A percentile compares a stretch with the other conserved stretches of the same genome.
Conservation (phyloP, 1,140 invertebrate genomes). For the Phortica variegata region DNA sequence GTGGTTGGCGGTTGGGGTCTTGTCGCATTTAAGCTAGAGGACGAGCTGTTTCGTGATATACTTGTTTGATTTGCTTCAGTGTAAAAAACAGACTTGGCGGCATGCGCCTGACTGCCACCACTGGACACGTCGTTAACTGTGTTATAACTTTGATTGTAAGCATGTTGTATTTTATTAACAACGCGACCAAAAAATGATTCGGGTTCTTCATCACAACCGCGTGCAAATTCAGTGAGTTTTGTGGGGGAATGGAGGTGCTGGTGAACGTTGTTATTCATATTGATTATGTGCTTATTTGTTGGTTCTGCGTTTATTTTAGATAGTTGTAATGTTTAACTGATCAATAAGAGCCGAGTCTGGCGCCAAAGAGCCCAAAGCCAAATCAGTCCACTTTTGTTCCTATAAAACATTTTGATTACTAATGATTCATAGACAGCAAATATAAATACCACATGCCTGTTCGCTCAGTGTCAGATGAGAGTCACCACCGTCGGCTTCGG, state of each 20-base stretch:
- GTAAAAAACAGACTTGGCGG: slow-evolving; percentile 43
- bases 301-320: slow-evolving; percentile 40
- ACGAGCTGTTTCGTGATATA: slow-evolving; percentile 15
- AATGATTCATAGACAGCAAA: slow-evolving; percentile 1
- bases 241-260: slow-evolving; percentile 69
- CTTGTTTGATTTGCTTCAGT: slow-evolving; percentile 14
- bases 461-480: slow-evolving; percentile 86
- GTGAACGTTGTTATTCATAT: slow-evolving; percentile 57
- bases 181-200: slow-evolving; percentile 50
- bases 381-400: slow-evolving; percentile 83
- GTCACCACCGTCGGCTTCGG: slow-evolving; percentile 91
- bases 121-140: slow-evolving; percentile 52
- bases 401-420: slow-evolving; percentile 9
- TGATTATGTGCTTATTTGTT: slow-evolving; percentile 13
- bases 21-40: slow-evolving; percentile 14
- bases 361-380: slow-evolving; percentile 66
- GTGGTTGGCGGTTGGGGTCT: slow-evolving; percentile 31
- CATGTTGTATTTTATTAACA: slow-evolving; percentile 56
- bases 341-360: slow-evolving; percentile 50
- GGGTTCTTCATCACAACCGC: slow-evolving; percentile 50
- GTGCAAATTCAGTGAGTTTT: slow-evolving; percentile 76
- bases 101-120: slow-evolving; percentile 26
- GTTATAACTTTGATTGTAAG: slow-evolving; percentile 55
- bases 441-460: slow-evolving; percentile 60
- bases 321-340: slow-evolving; percentile 48